A percentile compares a stretch with the other conserved stretches of the same genome.
Evolutionary conservation across 2,113 vertebrate species (phyloP).

Genomic region (Menidia beryllina): DNA sequence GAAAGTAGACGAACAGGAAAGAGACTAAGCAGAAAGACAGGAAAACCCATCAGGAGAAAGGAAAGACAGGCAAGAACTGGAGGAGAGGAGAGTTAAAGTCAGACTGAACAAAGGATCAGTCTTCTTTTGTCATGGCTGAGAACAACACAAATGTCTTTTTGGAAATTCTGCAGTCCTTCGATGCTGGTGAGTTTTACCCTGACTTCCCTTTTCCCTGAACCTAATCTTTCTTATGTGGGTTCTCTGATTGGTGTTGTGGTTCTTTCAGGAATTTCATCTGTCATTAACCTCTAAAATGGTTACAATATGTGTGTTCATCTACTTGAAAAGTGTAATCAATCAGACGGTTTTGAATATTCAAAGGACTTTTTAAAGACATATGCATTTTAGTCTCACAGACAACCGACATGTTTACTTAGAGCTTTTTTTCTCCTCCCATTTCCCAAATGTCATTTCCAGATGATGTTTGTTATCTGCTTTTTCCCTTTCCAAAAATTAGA

Average conservation of each 20-base stretch:
- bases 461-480: slow-evolving; percentile 60
- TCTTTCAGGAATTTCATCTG: slow-evolving; percentile 38
- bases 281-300: slow-evolving; percentile 27
- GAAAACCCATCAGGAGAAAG: slow-evolving; percentile 64
- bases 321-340: slow-evolving; percentile 1
- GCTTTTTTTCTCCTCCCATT: slow-evolving; percentile 22
- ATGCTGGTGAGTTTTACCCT: slow-evolving; percentile 80
- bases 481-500: slow-evolving; percentile 44
- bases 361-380: neutral
- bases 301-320: slow-evolving; percentile 7
- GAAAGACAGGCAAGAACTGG: slow-evolving; percentile 39
- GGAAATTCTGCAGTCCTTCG: slow-evolving; percentile 79
- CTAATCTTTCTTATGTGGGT: slow-evolving; percentile 47
- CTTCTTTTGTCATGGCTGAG: slow-evolving; percentile 86
- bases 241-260: slow-evolving; percentile 32
- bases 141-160: slow-evolving; percentile 81
- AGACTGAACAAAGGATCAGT: slow-evolving; percentile 44
- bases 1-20: slow-evolving; percentile 62
- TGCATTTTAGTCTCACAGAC: slow-evolving; percentile 8
- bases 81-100: slow-evolving; percentile 37
- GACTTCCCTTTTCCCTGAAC: slow-evolving; percentile 30
- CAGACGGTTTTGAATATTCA: neutral
- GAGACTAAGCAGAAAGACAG: slow-evolving; percentile 58
- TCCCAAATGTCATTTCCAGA: slow-evolving; percentile 75
- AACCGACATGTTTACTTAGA: slow-evolving; percentile 16